Evolutionary conservation across 2,888 invertebrate genomes (phyloP), one percentile per base, ranked within the genome.

Genomic region (Unio pictorum): DNA sequence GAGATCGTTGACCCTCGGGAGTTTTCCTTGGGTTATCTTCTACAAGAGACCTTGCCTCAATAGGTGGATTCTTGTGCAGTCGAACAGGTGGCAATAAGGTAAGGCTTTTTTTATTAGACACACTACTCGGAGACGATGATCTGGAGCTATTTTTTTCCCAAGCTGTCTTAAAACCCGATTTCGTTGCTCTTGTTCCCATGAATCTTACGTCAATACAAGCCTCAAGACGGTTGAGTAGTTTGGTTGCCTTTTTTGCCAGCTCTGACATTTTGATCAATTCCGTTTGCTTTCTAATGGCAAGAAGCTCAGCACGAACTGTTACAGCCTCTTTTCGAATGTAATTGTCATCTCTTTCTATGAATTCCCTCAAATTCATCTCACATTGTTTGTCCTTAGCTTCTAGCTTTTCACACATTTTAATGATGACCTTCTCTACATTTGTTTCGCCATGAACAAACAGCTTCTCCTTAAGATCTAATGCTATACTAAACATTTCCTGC

Each of bases 361-460:
- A 74, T 26, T 75, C 72, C 30, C 68, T 71, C 55, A 73, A 26
- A 30, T 75, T 73, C 17, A 73, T 73, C 17, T 66, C 58, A 20
- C 75, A 61, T 23, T 69, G 69, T 23, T 70, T 73, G 3, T 69
- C 64, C 28, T 66, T 73, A 55, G 68, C 73, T 18, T 72, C 73
- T 7, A 75, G 34, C 28, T 71, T 73, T 54, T 77, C 73, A 7
- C 73, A 62, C n/a, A 77, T 64, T 64, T 77, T 75, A 4, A 69
- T 55, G 1, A 67, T 64, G 3, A 72, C 70, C 58, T 74, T 61
- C 64, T 75, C 77, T 11, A 75, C 59, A 57, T 73, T 73, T 4
- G 76, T 71, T 18, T 77, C 76, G 15, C 76, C 76, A 64, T 77
- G 74, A 4, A 72, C 57, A 66, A 73, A 77, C 5, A 77, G 66